Evolutionary conservation across 2,888 invertebrate species (phyloP).

Genomic region (Ornithoptera alexandrae): DNA sequence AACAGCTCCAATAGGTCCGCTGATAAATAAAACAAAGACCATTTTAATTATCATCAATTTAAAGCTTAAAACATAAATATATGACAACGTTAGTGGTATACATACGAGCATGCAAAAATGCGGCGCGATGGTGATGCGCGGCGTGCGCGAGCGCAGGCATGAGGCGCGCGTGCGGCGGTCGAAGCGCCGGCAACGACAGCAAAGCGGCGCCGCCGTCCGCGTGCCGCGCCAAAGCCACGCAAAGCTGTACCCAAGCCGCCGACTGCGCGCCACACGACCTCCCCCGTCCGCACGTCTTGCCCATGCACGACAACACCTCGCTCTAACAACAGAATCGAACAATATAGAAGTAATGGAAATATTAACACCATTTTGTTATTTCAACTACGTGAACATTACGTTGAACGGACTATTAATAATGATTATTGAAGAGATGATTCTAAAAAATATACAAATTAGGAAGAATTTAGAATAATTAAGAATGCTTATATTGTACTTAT

Average conservation of each 20-base stretch:
- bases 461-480: too few species aligned
- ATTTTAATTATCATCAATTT: too few species aligned
- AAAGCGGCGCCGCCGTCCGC: constrained; percentile 48
- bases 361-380: too few species aligned
- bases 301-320: constrained; percentile 48
- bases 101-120: constrained; percentile 60
- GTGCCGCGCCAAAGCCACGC: constrained; percentile 40
- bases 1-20: constrained; percentile 65
- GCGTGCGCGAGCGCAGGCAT: constrained; percentile 66
- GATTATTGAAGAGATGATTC: too few species aligned
- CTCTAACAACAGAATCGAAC: constrained; percentile 44
- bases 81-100: constrained; percentile 9
- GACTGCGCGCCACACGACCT: constrained; percentile 33
- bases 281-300: constrained; percentile 47
- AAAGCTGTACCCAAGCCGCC: constrained; percentile 44
- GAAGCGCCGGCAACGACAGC: constrained; percentile 45
- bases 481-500: too few species aligned
- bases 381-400: too few species aligned
- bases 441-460: too few species aligned
- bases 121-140: constrained; percentile 54
- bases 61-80: too few species aligned
- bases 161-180: constrained; percentile 42
- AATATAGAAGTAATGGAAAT: background rate
- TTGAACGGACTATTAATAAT: too few species aligned
- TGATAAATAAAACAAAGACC: constrained; percentile 34